Evolutionary conservation across 2,113 vertebrate genomes (phyloP).

Genomic region (Xiphias gladius): DNA sequence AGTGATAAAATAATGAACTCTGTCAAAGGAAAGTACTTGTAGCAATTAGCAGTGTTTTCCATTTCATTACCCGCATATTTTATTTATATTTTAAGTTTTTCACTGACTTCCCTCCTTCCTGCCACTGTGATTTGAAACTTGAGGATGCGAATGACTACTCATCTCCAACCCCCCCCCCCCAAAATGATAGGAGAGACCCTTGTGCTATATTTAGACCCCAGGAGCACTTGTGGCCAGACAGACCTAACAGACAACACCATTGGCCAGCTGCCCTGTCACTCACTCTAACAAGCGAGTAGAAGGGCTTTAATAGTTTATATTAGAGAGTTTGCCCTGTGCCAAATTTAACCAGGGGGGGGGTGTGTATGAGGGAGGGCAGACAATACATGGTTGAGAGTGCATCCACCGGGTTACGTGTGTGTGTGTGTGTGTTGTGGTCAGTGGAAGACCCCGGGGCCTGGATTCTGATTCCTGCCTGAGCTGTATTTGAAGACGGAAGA

Average conservation of each 20-base stretch:
- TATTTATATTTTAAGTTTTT: too few species aligned
- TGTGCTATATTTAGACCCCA: constrained; percentile 78
- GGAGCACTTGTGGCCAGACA: constrained; percentile 71
- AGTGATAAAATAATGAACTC: background rate
- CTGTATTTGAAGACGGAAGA: constrained; percentile 35
- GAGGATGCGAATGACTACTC: constrained; percentile 65
- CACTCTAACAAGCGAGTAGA: constrained; percentile 58
- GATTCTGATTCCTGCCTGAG: constrained; percentile 45
- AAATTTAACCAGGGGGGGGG: constrained; percentile 76
- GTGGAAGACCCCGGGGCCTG: constrained; percentile 60
- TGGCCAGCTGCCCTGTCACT: constrained; percentile 78
- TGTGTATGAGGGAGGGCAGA: constrained; percentile 18
- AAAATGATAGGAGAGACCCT: constrained; percentile 79
- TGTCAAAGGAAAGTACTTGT: background rate
- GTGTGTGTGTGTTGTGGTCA: constrained; percentile 56
- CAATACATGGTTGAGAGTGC: constrained; percentile 64
- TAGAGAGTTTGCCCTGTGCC: constrained; percentile 71
- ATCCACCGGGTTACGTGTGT: constrained; percentile 49
- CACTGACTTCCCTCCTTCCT: constrained; percentile 12
- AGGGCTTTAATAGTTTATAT: constrained; percentile 77
- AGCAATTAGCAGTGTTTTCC: background rate
- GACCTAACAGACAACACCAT: constrained; percentile 60
- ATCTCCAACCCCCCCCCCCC: constrained; percentile 70
- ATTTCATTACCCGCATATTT: background rate
- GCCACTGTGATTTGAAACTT: constrained; percentile 54